Percentiles rank a stretch among this genome's conserved stretches.
Conservation (phyloP, 2,888 invertebrate genomes). For the Ypsolopha scabrella region DNA sequence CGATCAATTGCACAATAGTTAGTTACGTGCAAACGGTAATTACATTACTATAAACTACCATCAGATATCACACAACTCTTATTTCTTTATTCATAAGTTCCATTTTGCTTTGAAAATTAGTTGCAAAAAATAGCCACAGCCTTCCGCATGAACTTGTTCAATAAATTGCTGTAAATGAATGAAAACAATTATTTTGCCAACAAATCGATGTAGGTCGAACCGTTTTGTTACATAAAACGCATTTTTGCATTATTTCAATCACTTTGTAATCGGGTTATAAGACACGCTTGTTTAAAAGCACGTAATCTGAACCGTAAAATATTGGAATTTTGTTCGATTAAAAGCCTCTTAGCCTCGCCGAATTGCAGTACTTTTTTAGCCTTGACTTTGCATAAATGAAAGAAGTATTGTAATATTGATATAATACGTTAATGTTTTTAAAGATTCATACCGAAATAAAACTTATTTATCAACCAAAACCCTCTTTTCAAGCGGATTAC, state of each 20-base stretch:
- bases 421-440: too few relatives aligned
- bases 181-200: neutral
- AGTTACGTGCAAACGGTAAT: slow-evolving; percentile 57
- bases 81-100: neutral
- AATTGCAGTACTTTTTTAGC: too few relatives aligned
- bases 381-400: too few relatives aligned
- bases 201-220: neutral
- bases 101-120: neutral
- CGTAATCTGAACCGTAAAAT: too few relatives aligned
- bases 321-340: too few relatives aligned
- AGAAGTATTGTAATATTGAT: too few relatives aligned
- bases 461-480: too few relatives aligned
- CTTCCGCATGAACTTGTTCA: neutral
- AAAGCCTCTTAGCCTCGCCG: too few relatives aligned
- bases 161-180: neutral
- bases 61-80: neutral
- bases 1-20: slow-evolving; percentile 43
- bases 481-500: too few relatives aligned
- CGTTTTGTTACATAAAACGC: neutral
- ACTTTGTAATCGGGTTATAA: too few relatives aligned
- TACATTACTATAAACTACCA: slow-evolving; percentile 21
- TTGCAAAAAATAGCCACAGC: neutral
- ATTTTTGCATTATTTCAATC: neutral
- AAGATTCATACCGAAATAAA: too few relatives aligned
- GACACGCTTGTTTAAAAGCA: too few relatives aligned